phyloP scores from a whole-genome alignment of 2,888 invertebrate genomes.

The Antitype chi region DNA sequence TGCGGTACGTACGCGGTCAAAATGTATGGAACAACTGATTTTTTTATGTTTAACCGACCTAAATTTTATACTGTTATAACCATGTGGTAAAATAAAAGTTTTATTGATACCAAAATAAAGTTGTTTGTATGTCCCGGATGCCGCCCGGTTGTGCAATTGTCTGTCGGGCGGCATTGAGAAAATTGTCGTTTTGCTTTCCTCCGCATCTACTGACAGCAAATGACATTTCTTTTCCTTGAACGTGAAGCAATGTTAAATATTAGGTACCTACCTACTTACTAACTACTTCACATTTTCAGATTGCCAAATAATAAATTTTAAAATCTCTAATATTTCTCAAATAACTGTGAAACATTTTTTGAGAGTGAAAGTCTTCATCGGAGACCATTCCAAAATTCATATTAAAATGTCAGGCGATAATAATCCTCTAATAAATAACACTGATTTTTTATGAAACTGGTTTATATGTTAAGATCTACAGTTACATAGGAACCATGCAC shows the following conservation, averaged over 20 bases:
- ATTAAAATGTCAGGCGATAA: conserved; percentile 18
- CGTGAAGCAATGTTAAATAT: not conserved
- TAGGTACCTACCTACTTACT: not conserved
- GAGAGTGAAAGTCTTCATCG: conserved; percentile 6
- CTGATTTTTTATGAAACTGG: conserved; percentile 19
- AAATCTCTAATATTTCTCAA: not conserved
- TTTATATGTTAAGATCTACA: conserved; percentile 17
- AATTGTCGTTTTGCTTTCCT: conserved; percentile 8
- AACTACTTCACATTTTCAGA: conserved; percentile 1
- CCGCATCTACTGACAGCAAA: not conserved
- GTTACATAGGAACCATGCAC: conserved; percentile 6
- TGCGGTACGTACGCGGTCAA: too few relatives aligned
- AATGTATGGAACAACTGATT: too few relatives aligned
- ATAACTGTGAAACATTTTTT: not conserved
- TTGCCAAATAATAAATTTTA: not conserved
- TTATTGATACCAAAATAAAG: not conserved
- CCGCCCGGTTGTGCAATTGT: not conserved
- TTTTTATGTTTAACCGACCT: too few relatives aligned
- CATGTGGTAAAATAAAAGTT: not conserved
- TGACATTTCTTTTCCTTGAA: not conserved
- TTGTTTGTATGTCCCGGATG: not conserved
- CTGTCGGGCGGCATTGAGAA: not conserved
- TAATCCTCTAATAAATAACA: conserved; percentile 27
- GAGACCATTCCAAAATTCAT: conserved; percentile 1
- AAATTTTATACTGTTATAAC: not conserved